Percentiles rank a stretch among this genome's conserved stretches.
Evolutionary conservation across 2,797 vertebrate genomes (phyloP).

Genomic region (Paramormyrops hopkinsi): DNA sequence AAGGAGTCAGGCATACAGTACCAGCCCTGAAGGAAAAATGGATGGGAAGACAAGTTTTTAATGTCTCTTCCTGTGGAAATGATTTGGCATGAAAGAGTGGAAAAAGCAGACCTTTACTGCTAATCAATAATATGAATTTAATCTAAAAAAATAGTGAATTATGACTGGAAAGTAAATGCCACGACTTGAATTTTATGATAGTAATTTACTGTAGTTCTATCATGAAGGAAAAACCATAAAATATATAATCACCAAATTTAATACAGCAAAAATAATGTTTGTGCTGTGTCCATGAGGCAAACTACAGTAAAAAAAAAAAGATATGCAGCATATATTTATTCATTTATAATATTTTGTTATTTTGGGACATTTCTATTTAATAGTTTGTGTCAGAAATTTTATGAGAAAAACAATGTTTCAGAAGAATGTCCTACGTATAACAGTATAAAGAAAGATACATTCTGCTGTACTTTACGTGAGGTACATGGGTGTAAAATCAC

Average conservation of each 20-base stretch:
- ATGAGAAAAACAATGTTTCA: constrained; percentile 41
- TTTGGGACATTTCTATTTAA: constrained; percentile 50
- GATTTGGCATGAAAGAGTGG: background rate
- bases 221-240: background rate
- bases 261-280: background rate
- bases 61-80: background rate
- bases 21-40: background rate
- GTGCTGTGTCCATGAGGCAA: background rate
- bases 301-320: background rate
- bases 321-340: constrained; percentile 24
- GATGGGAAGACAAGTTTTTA: background rate
- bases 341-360: constrained; percentile 46
- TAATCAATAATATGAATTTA: constrained; percentile 1
- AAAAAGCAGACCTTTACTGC: background rate
- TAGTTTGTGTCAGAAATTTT: constrained; percentile 51
- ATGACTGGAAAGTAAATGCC: background rate
- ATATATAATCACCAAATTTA: background rate
- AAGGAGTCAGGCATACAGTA: constrained; percentile 6
- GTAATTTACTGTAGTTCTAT: background rate
- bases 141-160: background rate
- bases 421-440: constrained; percentile 30
- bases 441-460: constrained; percentile 35
- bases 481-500: background rate
- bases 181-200: background rate
- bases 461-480: constrained; percentile 26